Evolutionary conservation across 1,140 invertebrate species (phyloP), one percentile per base, ranked within the genome.

Genomic region (Trissolcus basalis): DNA sequence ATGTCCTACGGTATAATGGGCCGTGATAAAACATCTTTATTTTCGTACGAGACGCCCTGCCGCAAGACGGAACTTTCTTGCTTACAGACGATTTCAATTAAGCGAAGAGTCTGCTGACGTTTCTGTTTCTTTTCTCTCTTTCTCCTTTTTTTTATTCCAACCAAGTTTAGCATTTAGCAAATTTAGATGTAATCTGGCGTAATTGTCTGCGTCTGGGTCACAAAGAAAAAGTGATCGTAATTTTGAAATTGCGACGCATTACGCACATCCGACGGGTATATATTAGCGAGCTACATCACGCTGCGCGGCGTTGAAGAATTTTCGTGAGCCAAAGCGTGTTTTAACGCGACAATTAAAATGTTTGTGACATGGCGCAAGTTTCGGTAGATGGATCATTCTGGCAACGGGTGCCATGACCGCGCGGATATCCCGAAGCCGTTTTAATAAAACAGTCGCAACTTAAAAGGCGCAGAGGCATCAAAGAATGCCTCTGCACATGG

Each of bases 321-420:
- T 27, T 44, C 63, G 56, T 48, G 68, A 61, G 53, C 47, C 63
- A 71, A 63, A 77, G 74, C 74, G 47, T 77, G 74, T 77, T 77
- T 77, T 60, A 58, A 63, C 68, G 58, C 74, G 68, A 77, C 74
- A 77, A 77, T 77, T 77, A 77, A 77, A 77, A 77, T 77, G 74
- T 77, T 77, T 77, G 50, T 53, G 74, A 49, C 60, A 67, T 67
- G 70, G 60, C 73, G 56, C 51, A 35, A 49, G 61, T 51, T 68
- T 68, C 27, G 44, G 73, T 70, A 59, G 73, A 69, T 76, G 73
- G 64, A 68, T 68, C 71, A 74, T 74, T 56, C 60, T 76, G 67
- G 54, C 67, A 71, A 77, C 61, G 67, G 61, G 47, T 58, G 67
- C 67, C 65, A 59, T 53, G 74, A 77, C 67, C 53, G 74, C 50